Evolutionary conservation across 1,140 invertebrate genomes (phyloP), one percentile per base, ranked within the genome.

Genomic region (Drosophila melanica): DNA sequence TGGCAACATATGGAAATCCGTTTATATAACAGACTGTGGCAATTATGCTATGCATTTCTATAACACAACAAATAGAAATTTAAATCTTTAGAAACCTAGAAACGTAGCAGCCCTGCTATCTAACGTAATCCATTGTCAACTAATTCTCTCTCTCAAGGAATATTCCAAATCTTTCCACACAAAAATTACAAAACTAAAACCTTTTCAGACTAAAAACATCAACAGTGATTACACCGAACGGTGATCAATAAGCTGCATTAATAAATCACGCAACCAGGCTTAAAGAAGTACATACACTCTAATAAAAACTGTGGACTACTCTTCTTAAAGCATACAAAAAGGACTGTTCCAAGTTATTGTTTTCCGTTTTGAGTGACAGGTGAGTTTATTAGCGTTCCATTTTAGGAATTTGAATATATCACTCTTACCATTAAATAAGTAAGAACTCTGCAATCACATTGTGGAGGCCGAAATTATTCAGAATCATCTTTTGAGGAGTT

Each of bases 121-220:
- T 30, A 3, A 16, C 4, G 33, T n/a, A 33, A 6, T 7, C 54
- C 11, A 44, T 35, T 53, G 27, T 64, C 48, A 44, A 54, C 14
- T 44, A 35, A 59, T 50, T 50, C n/a, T n/a, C n/a, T 35, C 11
- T 51, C 37, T 51, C 0, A 33, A 10, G 3, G 20, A 59, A 60
- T 44, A 42, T 51, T 58, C 11, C 3, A 58, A 41, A 27, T 47
- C 35, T 6, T 51, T 51, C 37, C 54, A 48, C 55, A 68, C 47
- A 59, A 44, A 58, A 59, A 35, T 67, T 33, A 41, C 54, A 58
- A 33, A 42, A 48, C 45, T 48, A 30, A 41, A 37, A 59, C 35
- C 51, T 51, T 41, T 59, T 23, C 20, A 42, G 27, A 14, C 55
- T 51, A 14, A 42, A 23, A 39, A 35, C 30, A 14, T 33, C 20